Evolutionary conservation across 2,113 vertebrate species (phyloP), one percentile per base, ranked within the genome.

Genomic region (Engystomops pustulosus): DNA sequence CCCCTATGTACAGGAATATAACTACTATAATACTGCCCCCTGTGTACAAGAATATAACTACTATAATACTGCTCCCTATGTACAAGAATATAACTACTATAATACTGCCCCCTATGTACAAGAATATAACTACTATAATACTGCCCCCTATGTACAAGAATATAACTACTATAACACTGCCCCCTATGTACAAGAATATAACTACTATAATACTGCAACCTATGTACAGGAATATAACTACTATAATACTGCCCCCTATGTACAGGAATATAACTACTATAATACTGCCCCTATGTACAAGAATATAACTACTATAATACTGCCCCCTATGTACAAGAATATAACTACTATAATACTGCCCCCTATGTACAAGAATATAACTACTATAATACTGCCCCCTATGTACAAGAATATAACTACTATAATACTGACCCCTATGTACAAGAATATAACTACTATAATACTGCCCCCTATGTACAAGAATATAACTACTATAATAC

Each of bases 291-390:
- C 47, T 49, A 49, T 49, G 47, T 49, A 49, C 47, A 49, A 49
- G 47, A 49, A 49, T 49, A 49, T 49, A 53, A 53, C 49, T 53
- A 53, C 49, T 53, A 53, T 53, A 53, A 53, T 53, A 53, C 49
- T n/a, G 49, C 4, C 49, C 20, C 49, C 49, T 53, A 53, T 53
- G 20, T 53, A 20, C 18, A 53, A 53, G 49, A 53, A 53, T 53
- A 53, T 53, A 53, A 53, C 49, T 53, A 53, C 49, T 53, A n/a
- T 53, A 53, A 53, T 53, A 53, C 49, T 53, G 7, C 49, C 2
- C n/a, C 47, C 47, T 49, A 49, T 49, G 47, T 49, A 49, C 47
- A 49, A 53, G 18, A 53, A 53, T 53, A 53, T 53, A 53, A n/a
- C 49, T 53, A 53, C 49, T 53, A 53, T n/a, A 53, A 53, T 53